Evolutionary conservation across 2,797 vertebrate genomes (phyloP).

Genomic region (Pelochelys cantorii): DNA sequence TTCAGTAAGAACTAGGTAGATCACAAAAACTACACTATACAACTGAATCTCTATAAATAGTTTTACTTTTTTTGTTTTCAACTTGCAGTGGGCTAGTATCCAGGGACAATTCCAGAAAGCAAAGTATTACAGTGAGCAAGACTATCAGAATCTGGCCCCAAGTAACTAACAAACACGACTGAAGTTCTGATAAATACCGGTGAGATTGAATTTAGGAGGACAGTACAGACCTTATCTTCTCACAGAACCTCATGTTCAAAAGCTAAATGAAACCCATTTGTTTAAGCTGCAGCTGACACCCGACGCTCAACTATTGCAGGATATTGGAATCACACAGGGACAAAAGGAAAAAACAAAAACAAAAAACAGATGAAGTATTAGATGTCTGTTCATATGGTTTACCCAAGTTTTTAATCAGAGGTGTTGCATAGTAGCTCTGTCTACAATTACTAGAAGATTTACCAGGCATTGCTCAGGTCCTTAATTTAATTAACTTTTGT

Average conservation of each 20-base stretch:
- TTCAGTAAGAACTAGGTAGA: neutral
- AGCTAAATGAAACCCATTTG: neutral
- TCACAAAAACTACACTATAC: neutral
- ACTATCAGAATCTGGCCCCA: neutral
- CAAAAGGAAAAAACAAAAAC: neutral
- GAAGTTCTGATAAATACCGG: neutral
- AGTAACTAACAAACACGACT: neutral
- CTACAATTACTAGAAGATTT: no score
- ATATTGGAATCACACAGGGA: neutral
- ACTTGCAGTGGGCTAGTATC: neutral
- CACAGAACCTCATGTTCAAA: neutral
- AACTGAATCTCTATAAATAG: neutral
- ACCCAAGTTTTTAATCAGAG: neutral
- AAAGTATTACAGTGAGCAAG: neutral
- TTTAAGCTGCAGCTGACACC: neutral
- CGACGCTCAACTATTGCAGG: neutral
- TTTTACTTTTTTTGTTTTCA: neutral
- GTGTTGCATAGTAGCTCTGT: neutral
- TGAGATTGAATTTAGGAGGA: neutral
- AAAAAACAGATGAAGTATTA: neutral
- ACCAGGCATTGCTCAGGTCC: no score
- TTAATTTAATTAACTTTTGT: no score
- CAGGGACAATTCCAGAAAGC: neutral
- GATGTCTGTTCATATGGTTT: neutral
- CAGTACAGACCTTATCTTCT: neutral